A percentile compares a stretch with the other conserved stretches of the same genome.
Conservation (phyloP, 2,797 vertebrate species). For the Otus scops region DNA sequence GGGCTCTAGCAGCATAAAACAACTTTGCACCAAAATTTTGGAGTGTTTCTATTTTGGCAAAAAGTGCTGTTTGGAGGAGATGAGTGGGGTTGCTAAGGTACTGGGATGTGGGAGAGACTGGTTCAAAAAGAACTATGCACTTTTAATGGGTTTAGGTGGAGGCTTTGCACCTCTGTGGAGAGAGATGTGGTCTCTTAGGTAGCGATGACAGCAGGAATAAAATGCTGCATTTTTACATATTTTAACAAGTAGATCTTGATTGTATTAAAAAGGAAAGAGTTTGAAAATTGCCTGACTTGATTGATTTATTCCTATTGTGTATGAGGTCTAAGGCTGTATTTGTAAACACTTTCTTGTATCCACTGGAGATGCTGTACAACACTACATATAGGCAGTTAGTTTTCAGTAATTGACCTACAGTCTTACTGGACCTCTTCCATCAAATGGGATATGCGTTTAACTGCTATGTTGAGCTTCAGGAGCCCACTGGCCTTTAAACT, state of each 20-base stretch:
- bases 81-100: background rate
- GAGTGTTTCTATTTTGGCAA: background rate
- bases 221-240: background rate
- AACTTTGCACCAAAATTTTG: background rate
- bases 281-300: background rate
- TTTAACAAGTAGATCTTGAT: background rate
- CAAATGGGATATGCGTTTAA: background rate
- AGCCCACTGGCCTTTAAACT: background rate
- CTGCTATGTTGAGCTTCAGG: background rate
- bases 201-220: background rate
- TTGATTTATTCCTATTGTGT: background rate
- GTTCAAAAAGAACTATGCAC: background rate
- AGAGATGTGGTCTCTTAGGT: background rate
- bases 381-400: accelerated
- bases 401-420: background rate
- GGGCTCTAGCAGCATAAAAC: background rate
- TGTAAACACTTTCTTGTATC: background rate
- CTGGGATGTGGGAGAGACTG: background rate
- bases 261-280: background rate
- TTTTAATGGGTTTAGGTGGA: background rate
- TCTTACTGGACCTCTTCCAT: background rate
- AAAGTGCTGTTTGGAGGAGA: background rate
- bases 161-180: background rate
- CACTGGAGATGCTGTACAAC: background rate
- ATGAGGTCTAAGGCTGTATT: background rate